Evolutionary conservation across 2,113 vertebrate genomes (phyloP).

Genomic region (Vulpes lagopus): DNA sequence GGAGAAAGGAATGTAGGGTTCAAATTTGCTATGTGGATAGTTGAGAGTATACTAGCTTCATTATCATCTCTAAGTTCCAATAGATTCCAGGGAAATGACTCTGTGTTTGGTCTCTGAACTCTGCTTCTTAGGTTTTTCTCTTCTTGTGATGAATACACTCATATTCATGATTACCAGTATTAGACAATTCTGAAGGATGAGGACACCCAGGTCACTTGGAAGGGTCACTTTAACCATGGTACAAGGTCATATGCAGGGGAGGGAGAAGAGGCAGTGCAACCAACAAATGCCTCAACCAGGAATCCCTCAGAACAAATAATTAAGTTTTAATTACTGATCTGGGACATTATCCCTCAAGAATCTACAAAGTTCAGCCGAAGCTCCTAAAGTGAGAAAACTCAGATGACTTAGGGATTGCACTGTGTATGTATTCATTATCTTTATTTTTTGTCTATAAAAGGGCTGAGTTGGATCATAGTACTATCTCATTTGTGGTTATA

Average conservation of each 20-base stretch:
- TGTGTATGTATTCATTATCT: neutral
- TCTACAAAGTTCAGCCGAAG: neutral
- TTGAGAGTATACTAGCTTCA: neutral
- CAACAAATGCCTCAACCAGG: neutral
- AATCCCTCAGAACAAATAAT: slow-evolving; percentile 17
- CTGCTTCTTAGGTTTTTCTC: neutral
- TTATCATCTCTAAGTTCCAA: neutral
- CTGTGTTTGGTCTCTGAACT: neutral
- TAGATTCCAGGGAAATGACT: neutral
- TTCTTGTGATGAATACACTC: neutral
- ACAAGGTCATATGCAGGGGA: neutral
- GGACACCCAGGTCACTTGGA: neutral
- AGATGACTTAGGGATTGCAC: neutral
- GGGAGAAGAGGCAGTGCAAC: fast-evolving
- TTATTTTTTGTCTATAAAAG: neutral
- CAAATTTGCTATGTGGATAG: neutral
- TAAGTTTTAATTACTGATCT: slow-evolving; percentile 64
- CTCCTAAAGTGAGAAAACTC: neutral
- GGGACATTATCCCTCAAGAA: slow-evolving; percentile 76
- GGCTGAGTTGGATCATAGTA: neutral
- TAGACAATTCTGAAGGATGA: neutral
- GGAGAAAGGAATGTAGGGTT: neutral
- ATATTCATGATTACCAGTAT: neutral
- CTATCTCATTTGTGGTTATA: neutral
- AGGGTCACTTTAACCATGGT: neutral